phyloP scores from a whole-genome alignment of 2,888 invertebrate genomes.

The Morpho achilles region DNA sequence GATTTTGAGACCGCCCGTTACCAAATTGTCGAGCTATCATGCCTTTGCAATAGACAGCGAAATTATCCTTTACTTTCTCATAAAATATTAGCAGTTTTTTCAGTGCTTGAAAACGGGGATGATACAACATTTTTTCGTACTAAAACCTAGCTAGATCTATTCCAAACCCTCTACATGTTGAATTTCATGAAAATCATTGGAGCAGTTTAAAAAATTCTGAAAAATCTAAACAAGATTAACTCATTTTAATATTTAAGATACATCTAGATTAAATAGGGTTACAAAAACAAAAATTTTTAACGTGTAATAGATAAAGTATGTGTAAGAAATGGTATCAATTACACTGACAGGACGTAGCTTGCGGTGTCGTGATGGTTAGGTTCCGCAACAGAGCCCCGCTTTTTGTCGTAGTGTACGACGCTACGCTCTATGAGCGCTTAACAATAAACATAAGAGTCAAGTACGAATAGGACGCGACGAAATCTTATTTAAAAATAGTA shows the following conservation, averaged over 20 bases:
- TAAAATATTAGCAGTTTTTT: no score
- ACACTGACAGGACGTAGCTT: conserved; percentile 41
- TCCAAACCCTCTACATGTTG: no score
- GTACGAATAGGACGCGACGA: conserved; percentile 1
- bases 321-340: conserved; percentile 54
- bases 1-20: no score
- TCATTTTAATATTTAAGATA: background rate
- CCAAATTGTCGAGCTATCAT: no score
- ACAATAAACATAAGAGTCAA: conserved; percentile 16
- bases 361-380: conserved; percentile 52
- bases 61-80: no score
- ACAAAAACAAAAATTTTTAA: background rate
- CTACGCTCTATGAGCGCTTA: conserved; percentile 11
- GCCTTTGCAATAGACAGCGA: no score
- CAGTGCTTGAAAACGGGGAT: no score
- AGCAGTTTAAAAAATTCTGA: no score
- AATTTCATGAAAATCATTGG: no score
- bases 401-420: conserved; percentile 41
- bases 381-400: conserved; percentile 58
- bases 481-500: background rate
- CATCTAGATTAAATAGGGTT: background rate
- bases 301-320: conserved; percentile 1
- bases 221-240: no score
- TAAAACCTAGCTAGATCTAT: no score
- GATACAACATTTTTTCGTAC: no score